These are phyloP conservation scores for Aporophyla lueneburgensis DNA, from an alignment of 2,888 invertebrate species.

Conservation along the genomic window DNA sequence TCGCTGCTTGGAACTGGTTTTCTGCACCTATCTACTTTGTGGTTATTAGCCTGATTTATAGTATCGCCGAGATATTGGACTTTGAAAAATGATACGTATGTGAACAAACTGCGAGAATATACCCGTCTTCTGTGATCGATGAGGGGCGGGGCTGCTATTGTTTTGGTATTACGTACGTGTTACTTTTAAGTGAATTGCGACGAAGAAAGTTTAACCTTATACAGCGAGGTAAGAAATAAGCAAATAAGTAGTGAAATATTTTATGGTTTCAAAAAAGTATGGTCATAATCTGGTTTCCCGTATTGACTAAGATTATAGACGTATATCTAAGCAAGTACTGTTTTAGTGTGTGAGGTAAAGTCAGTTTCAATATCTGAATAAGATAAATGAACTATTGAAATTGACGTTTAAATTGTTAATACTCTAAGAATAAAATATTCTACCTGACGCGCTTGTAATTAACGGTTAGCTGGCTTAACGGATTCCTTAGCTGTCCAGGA, in stretches of 20 bases:
- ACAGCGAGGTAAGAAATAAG: not conserved
- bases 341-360: too few relatives aligned
- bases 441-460: too few relatives aligned
- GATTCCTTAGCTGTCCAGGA: too few relatives aligned
- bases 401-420: too few relatives aligned
- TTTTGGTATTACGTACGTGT: conserved; percentile 20
- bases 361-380: too few relatives aligned
- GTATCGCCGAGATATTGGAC: conserved; percentile 47
- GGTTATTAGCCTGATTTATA: conserved; percentile 35
- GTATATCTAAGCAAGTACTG: too few relatives aligned
- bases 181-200: conserved; percentile 13
- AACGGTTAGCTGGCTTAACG: too few relatives aligned
- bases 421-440: too few relatives aligned
- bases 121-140: conserved; percentile 49
- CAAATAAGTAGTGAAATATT: not conserved
- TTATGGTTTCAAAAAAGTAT: not conserved
- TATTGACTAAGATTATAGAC: too few relatives aligned
- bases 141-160: conserved; percentile 23
- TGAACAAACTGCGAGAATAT: conserved; percentile 33
- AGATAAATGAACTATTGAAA: too few relatives aligned
- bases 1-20: not conserved
- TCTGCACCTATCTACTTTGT: not conserved
- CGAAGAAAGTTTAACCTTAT: not conserved
- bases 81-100: conserved; percentile 57
- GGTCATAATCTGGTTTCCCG: not conserved